These are phyloP conservation scores for Drosophila equinoxialis DNA, from an alignment of 1,140 invertebrate species.

Conservation along the genomic window DNA sequence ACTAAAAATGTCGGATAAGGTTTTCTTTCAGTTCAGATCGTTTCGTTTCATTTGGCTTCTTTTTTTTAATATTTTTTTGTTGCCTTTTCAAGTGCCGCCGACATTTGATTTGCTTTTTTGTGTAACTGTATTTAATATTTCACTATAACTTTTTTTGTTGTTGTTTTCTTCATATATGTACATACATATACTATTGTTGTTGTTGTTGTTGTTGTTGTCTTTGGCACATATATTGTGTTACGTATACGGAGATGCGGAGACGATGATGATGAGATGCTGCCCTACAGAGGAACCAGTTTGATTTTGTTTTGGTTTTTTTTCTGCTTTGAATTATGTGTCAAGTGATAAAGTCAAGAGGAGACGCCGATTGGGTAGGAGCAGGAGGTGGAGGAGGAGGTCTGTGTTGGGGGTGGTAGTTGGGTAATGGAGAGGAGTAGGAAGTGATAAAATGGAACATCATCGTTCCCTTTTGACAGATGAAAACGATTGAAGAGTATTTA, in stretches of 20 bases:
- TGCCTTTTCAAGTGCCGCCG: conserved; percentile 18
- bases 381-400: background rate
- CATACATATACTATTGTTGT: background rate
- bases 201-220: background rate
- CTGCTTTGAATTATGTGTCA: conserved; percentile 7
- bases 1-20: conserved; percentile 13
- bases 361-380: background rate
- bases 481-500: conserved; percentile 1
- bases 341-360: conserved; percentile 20
- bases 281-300: conserved; percentile 21
- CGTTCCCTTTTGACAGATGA: conserved; percentile 8
- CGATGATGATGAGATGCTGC: conserved; percentile 16
- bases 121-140: conserved; percentile 19
- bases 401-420: background rate
- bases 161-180: conserved; percentile 7
- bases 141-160: conserved; percentile 5
- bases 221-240: conserved; percentile 19
- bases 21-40: conserved; percentile 8
- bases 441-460: conserved; percentile 9
- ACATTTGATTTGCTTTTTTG: conserved; percentile 22
- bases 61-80: background rate
- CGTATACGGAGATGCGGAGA: conserved; percentile 4
- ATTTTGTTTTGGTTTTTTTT: conserved; percentile 16
- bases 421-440: background rate
- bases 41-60: background rate